phyloP scores from a whole-genome alignment of 92 coral and sea anemone species.

The Zoanthus gigantus region DNA sequence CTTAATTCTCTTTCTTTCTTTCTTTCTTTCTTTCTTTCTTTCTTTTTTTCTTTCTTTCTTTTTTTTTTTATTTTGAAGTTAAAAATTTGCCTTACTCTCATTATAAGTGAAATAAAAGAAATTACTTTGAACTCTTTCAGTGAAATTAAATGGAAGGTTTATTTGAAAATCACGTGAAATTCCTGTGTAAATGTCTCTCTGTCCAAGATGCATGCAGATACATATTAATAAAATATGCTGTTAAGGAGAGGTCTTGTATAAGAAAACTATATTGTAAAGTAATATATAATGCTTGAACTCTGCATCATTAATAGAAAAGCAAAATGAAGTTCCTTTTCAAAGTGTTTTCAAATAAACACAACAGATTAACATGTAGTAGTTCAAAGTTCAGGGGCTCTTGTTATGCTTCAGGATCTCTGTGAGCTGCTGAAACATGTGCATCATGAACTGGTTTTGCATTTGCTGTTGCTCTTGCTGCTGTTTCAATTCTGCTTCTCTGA shows the following conservation, averaged over 20 bases:
- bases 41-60: too few species aligned
- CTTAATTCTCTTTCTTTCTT: too few species aligned
- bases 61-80: slow-evolving; percentile 3
- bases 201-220: background rate
- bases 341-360: slow-evolving; percentile 16
- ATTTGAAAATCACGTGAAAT: slow-evolving; percentile 6
- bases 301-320: slow-evolving; percentile 12
- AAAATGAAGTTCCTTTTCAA: slow-evolving; percentile 18
- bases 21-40: too few species aligned
- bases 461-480: background rate
- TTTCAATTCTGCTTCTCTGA: slow-evolving; percentile 46
- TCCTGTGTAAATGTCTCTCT: slow-evolving; percentile 7
- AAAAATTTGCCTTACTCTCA: slow-evolving; percentile 11
- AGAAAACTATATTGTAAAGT: slow-evolving; percentile 13
- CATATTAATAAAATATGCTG: slow-evolving; percentile 1
- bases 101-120: slow-evolving; percentile 3
- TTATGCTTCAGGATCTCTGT: background rate
- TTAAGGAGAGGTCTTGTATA: slow-evolving; percentile 13
- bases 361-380: background rate
- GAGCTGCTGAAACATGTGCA: background rate
- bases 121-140: slow-evolving; percentile 11
- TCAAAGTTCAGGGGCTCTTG: slow-evolving; percentile 4
- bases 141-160: slow-evolving; percentile 25
- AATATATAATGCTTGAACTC: background rate
- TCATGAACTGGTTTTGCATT: background rate